Base-by-base conservation (phyloP, 1,140 invertebrate genomes). In the Zaprionus tsacasi region DNA sequence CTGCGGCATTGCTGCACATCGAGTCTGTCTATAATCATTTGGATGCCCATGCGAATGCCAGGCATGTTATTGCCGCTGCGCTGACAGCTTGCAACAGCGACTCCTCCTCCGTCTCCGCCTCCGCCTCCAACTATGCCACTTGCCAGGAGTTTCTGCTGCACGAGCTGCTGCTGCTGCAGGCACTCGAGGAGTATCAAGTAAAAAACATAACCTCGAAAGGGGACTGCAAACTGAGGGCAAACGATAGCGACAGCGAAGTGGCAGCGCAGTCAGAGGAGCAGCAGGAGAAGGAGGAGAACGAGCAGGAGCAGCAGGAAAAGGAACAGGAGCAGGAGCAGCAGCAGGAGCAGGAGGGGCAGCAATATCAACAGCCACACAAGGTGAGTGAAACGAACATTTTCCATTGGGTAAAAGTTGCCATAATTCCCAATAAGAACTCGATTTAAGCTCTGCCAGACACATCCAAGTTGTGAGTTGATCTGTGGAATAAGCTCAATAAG, bases 81-180 rank as follows among this genome's bases (percentile, higher is more conserved):
- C 66, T 74, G 65, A 74, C 78, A 65, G 50, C 35, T 60, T 21
- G 40, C 54, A 61, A 50, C 57, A 50, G 40, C 64, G 35, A 33
- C 25, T 33, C 11, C 17, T 8, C 50, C 12, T 17, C 11, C 17
- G 12, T 38, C 12, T 17, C 8, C 52, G 21, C 21, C 25, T 45
- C 13, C 17, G 10, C 50, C 12, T 17, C 15, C 10, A 48, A 13
- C 25, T 88, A 63, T 78, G 73, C 82, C 77, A 80, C 83, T 68
- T 87, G 83, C 78, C 83, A 88, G 70, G 73, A 87, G 38, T 87
- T 87, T 61, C 59, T 87, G 64, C 67, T 87, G 63, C 76, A 87
- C 21, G 82, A 87, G 40, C 57, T 87, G 38, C 59, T 76, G 45
- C 68, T 48, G 15, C 3, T 48, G 61, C 72, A 54, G 11, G 40